phyloP scores from a whole-genome alignment of 2,113 vertebrate genomes.

The Nothobranchius kuhntae region DNA sequence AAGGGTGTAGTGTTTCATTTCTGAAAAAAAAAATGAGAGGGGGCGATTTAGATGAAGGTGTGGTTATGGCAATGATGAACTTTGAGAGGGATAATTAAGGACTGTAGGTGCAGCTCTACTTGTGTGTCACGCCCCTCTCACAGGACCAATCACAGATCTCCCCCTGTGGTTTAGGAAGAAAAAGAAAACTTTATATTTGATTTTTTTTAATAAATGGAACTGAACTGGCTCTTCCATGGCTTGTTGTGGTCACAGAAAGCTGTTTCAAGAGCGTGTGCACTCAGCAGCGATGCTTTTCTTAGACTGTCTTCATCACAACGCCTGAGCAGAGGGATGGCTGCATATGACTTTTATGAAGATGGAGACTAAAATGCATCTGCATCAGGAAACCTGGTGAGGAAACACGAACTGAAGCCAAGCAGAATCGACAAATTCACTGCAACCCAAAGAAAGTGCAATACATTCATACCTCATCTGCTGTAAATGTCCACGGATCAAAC shows the following conservation, averaged over 20 bases:
- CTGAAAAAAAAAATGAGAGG: slow-evolving; percentile 1
- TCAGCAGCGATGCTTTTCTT: slow-evolving; percentile 8
- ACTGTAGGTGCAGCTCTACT: slow-evolving; percentile 69
- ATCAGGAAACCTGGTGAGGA: slow-evolving; percentile 23
- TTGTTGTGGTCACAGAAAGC: slow-evolving; percentile 1
- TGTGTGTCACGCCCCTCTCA: slow-evolving; percentile 58
- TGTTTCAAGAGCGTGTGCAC: neutral
- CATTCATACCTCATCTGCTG: slow-evolving; percentile 80
- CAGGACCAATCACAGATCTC: slow-evolving; percentile 41
- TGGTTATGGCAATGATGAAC: slow-evolving; percentile 30
- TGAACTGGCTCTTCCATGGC: slow-evolving; percentile 31
- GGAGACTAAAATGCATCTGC: slow-evolving; percentile 13
- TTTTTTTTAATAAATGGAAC: slow-evolving; percentile 52
- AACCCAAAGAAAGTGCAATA: slow-evolving; percentile 85
- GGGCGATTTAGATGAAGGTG: slow-evolving; percentile 36
- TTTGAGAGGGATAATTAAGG: slow-evolving; percentile 66
- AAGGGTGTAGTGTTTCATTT: slow-evolving; percentile 34
- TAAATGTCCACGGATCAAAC: slow-evolving; percentile 45
- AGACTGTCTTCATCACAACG: slow-evolving; percentile 38
- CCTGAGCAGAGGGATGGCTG: slow-evolving; percentile 47
- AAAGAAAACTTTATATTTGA: slow-evolving; percentile 3
- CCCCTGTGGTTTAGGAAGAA: slow-evolving; percentile 35
- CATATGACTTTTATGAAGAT: slow-evolving; percentile 36
- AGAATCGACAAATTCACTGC: slow-evolving; percentile 52
- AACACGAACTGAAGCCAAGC: slow-evolving; percentile 10